phyloP scores from a whole-genome alignment of 2,113 vertebrate species.

The Urocolius indicus region DNA sequence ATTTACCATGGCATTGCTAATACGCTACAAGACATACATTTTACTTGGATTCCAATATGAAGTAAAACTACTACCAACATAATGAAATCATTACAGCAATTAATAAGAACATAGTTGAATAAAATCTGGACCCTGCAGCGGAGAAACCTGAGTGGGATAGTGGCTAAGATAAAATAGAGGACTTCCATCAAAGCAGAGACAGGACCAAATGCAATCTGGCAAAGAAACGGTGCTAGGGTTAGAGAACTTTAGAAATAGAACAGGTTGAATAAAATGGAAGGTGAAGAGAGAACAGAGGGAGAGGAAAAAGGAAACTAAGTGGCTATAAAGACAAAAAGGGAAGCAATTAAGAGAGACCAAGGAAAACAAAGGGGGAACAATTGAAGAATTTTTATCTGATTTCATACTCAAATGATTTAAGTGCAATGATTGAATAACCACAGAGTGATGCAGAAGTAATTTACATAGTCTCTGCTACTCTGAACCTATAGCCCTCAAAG shows the following conservation, averaged over 20 bases:
- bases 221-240: neutral
- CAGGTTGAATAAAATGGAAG: too few species aligned
- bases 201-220: neutral
- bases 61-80: neutral
- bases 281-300: too few species aligned
- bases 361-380: too few species aligned
- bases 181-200: neutral
- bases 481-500: too few species aligned
- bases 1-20: neutral
- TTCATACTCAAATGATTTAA: too few species aligned
- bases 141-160: neutral
- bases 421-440: too few species aligned
- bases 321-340: too few species aligned
- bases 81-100: constrained; percentile 1
- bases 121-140: neutral
- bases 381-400: too few species aligned
- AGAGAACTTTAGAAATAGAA: neutral
- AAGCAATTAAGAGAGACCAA: too few species aligned
- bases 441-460: too few species aligned
- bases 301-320: too few species aligned
- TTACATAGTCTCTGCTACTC: too few species aligned
- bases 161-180: neutral
- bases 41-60: neutral
- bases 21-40: neutral
- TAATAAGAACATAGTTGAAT: neutral